Percentiles rank a stretch among this genome's conserved stretches.
Conservation (phyloP, 1,140 invertebrate species). For the Venustaconcha ellipsiformis region DNA sequence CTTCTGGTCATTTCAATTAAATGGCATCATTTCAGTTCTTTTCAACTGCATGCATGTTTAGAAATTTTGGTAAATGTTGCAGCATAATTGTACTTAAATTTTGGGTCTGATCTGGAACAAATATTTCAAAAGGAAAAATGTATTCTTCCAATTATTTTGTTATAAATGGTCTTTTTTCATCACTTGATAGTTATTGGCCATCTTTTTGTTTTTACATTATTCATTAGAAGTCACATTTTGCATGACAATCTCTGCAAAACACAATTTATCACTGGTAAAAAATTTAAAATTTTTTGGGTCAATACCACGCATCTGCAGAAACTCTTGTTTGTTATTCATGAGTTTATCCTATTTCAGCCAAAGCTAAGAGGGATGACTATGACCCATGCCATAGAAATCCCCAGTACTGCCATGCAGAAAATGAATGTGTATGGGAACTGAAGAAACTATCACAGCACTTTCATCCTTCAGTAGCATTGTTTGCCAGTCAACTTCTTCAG, state of each 20-base stretch:
- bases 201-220: too few species aligned
- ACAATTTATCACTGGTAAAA: too few species aligned
- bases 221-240: too few species aligned
- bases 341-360: slow-evolving; percentile 31
- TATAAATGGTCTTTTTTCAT: neutral
- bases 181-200: neutral
- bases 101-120: too few species aligned
- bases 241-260: too few species aligned
- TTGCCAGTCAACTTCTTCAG: slow-evolving; percentile 84
- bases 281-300: too few species aligned
- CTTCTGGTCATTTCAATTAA: too few species aligned
- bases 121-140: neutral
- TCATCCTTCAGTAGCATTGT: slow-evolving; percentile 92
- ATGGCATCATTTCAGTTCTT: too few species aligned
- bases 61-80: too few species aligned
- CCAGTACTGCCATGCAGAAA: slow-evolving; percentile 80
- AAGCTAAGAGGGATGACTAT: slow-evolving; percentile 46
- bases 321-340: neutral
- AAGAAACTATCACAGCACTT: slow-evolving; percentile 80
- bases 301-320: neutral
- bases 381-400: slow-evolving; percentile 79
- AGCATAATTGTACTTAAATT: too few species aligned
- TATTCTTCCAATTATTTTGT: neutral
- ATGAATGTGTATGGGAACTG: slow-evolving; percentile 80
- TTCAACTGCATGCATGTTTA: too few species aligned